Conservation (phyloP, 2,113 vertebrate species). For the Toxotes chatareus region DNA sequence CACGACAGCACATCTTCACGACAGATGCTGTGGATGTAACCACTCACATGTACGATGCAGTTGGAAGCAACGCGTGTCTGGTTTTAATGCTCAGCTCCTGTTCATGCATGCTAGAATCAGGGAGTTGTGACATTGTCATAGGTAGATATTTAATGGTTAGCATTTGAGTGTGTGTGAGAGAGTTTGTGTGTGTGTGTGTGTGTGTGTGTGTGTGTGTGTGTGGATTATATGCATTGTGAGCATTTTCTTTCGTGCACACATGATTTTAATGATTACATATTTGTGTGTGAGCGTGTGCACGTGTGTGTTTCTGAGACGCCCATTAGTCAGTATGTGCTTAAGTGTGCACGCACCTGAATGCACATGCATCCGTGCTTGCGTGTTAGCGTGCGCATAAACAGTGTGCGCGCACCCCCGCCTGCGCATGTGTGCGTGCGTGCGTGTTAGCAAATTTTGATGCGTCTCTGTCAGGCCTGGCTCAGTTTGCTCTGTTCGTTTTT, state of each 20-base stretch:
- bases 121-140: slow-evolving; percentile 32
- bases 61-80: slow-evolving; percentile 45
- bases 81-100: slow-evolving; percentile 19
- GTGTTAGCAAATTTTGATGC: slow-evolving; percentile 78
- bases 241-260: slow-evolving; percentile 27
- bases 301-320: background rate
- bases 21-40: slow-evolving; percentile 58
- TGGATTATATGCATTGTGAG: slow-evolving; percentile 19
- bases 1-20: slow-evolving; percentile 38
- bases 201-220: background rate
- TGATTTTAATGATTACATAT: slow-evolving; percentile 35
- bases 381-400: slow-evolving; percentile 2
- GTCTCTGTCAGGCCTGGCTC: slow-evolving; percentile 82
- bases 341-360: slow-evolving; percentile 11
- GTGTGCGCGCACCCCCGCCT: background rate
- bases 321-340: background rate
- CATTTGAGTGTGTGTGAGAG: background rate
- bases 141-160: slow-evolving; percentile 44
- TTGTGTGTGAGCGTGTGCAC: background rate
- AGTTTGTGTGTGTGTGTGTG: background rate
- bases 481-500: slow-evolving; percentile 84
- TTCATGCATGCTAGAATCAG: slow-evolving; percentile 21
- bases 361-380: slow-evolving; percentile 13
- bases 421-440: slow-evolving; percentile 36
- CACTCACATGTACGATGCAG: slow-evolving; percentile 51